phyloP scores from a whole-genome alignment of 2,888 invertebrate species.

The Caenorhabditis becei region DNA sequence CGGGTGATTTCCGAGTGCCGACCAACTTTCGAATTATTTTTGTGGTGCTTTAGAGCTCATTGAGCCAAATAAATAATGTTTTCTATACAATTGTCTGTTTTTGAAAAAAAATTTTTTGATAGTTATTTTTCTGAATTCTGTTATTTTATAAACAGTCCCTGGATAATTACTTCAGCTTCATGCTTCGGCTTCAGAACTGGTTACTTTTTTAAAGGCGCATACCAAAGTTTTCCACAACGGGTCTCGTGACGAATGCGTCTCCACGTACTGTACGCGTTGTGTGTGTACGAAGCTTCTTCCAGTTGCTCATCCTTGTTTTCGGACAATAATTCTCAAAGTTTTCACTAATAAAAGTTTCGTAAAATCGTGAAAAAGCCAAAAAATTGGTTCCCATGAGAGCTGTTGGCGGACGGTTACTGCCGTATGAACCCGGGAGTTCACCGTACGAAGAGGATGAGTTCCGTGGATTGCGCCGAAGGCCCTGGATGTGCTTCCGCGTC shows the following conservation, averaged over 20 bases:
- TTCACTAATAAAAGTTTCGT: slow-evolving; percentile 5
- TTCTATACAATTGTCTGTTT: too few species aligned
- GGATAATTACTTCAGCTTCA: too few species aligned
- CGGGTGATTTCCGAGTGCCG: slow-evolving; percentile 18
- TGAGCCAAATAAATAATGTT: background rate
- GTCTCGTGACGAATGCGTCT: background rate
- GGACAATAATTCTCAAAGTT: slow-evolving; percentile 1
- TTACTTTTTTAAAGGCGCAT: background rate
- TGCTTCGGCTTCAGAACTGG: too few species aligned
- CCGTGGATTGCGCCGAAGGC: slow-evolving; percentile 46
- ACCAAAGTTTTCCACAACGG: background rate
- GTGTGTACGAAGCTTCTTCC: background rate
- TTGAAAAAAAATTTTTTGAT: too few species aligned
- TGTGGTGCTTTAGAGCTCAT: slow-evolving; percentile 19
- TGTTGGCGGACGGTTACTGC: slow-evolving; percentile 35
- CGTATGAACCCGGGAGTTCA: slow-evolving; percentile 7
- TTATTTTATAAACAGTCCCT: too few species aligned
- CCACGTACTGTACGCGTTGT: background rate
- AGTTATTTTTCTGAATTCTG: too few species aligned
- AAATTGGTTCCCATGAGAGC: too few species aligned
- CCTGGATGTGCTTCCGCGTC: slow-evolving; percentile 45
- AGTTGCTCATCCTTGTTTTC: background rate
- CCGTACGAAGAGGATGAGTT: slow-evolving; percentile 36
- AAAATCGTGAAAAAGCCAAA: too few species aligned
- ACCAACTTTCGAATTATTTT: slow-evolving; percentile 6